Conservation (phyloP, 2,888 invertebrate genomes). For the Apamea crenata region DNA sequence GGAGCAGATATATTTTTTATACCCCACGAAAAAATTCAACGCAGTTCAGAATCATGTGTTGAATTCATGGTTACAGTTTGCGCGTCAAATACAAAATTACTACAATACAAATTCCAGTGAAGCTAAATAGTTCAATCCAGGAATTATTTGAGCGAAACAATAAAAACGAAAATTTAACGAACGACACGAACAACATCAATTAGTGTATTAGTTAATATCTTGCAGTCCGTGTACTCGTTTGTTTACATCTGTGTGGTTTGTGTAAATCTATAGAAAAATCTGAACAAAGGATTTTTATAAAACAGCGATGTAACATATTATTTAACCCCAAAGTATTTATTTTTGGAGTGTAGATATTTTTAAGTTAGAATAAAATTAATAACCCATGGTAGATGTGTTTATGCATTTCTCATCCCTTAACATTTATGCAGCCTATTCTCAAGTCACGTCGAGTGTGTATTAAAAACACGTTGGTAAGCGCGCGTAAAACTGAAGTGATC, state of each 20-base stretch:
- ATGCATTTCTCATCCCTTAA: neutral
- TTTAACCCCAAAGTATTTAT: neutral
- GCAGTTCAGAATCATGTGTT: no score
- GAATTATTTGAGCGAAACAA: conserved; percentile 1
- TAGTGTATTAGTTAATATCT: neutral
- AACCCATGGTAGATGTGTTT: neutral
- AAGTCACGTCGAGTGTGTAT: conserved; percentile 12
- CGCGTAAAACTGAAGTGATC: conserved; percentile 56
- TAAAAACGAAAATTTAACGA: neutral
- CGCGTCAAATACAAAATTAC: neutral
- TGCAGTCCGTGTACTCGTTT: neutral
- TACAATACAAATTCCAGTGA: neutral
- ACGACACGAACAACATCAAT: no score
- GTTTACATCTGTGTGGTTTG: no score
- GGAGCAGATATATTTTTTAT: no score
- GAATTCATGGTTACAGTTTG: neutral
- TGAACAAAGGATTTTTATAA: neutral
- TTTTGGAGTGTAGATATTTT: no score
- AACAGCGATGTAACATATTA: neutral
- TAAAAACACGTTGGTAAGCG: conserved; percentile 45
- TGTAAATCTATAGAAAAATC: neutral
- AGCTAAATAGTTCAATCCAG: neutral
- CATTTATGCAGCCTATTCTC: neutral
- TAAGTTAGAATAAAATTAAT: neutral
- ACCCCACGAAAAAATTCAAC: no score